A percentile compares a stretch with the other conserved stretches of the same genome.
Evolutionary conservation across 2,113 vertebrate species (phyloP).

Genomic region (Plecotus auritus): DNA sequence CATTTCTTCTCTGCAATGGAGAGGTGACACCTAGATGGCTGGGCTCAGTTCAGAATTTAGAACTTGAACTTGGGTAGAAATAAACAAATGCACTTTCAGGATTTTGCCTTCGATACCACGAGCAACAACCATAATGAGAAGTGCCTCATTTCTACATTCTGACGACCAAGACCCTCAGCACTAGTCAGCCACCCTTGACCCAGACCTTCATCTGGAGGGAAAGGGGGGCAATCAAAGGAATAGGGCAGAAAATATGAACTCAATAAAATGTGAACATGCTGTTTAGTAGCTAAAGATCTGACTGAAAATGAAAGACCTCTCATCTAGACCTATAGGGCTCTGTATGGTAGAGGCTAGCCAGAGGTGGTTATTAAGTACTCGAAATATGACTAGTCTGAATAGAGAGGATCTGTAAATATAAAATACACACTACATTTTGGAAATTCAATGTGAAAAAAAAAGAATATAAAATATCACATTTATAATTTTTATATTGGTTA

Average conservation of each 20-base stretch:
- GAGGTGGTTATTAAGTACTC: not conserved
- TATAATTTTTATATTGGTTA: not conserved
- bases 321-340: not conserved
- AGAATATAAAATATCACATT: not conserved
- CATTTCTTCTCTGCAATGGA: not conserved
- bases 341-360: not conserved
- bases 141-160: not conserved
- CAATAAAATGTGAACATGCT: not conserved
- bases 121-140: fast-evolving
- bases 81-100: not conserved
- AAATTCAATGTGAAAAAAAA: not conserved
- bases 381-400: not conserved
- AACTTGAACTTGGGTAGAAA: not conserved
- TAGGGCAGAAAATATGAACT: not conserved
- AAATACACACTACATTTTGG: not conserved
- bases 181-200: not conserved
- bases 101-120: not conserved
- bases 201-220: not conserved
- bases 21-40: not conserved
- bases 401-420: not conserved
- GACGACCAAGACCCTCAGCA: fast-evolving
- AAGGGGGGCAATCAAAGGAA: not conserved
- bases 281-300: not conserved
- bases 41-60: not conserved
- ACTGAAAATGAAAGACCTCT: not conserved